Base-by-base conservation (phyloP, 2,797 vertebrate species). In the Emys orbicularis region DNA sequence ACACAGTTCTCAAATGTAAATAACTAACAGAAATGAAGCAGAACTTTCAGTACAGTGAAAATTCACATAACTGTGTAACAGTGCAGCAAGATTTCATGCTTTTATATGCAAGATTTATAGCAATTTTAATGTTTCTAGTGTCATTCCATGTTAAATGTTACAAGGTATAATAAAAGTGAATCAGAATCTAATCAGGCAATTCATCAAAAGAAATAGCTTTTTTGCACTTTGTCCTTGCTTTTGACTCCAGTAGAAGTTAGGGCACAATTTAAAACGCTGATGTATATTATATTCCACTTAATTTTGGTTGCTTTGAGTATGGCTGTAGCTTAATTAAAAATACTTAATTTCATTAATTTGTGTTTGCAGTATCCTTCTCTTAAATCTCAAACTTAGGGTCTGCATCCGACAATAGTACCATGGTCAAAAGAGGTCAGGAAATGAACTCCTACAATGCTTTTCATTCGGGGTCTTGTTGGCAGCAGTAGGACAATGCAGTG, bases 11-110 rank as follows among this genome's bases (percentile, higher is more conserved):
- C 83, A 68, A 79, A 85, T 27, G 79, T 80, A 96, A 96, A 94
- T 96, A 96, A 91, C 2, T 8, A 90, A 81, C 72, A 83, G 89
- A 96, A 96, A 91, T 86, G 76, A 92, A 94, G 93, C 94, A 94
- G 94, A 94, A 93, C 86, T 95, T 93, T 23, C 68, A 76, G 34
- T 95, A 61, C 3, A 90, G 59, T 47, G 76, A 44, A 92, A 81
- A 94, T 57, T 53, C 6, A 2, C 53, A 18, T 0, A 19, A 57
- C 49, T 84, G 31, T 84, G 41, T 29, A 90, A 83, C 23, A 74
- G n/a, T 84, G 91, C 81, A 83, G 76, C 31, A 50, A 90, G 65
- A 89, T 91, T 90, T 93, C 56, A 81, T 47, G 86, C 84, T 90
- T 95, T 92, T 80, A 61, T 74, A 89, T 1, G 5, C 50, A 65